These are phyloP conservation scores for Ceuthmochares aereus DNA, from an alignment of 2,113 vertebrate genomes.

Conservation along the genomic window DNA sequence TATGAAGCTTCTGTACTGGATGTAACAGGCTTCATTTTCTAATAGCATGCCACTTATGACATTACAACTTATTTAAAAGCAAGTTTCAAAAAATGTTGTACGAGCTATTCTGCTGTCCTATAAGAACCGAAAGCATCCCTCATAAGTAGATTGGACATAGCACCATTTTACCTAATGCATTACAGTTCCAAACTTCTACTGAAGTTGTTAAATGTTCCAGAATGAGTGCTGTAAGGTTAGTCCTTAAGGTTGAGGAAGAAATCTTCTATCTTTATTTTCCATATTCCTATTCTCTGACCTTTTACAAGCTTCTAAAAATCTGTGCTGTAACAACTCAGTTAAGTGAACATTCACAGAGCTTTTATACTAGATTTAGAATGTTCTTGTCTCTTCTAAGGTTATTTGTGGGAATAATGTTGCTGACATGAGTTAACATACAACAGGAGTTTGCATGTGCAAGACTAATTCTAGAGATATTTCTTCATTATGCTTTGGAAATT, in stretches of 20 bases:
- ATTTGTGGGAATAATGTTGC: background rate
- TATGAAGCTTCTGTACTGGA: background rate
- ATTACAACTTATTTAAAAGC: background rate
- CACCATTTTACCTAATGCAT: background rate
- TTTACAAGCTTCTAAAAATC: background rate
- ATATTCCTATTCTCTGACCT: background rate
- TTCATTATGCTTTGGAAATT: background rate
- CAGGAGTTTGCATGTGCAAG: background rate
- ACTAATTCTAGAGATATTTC: background rate
- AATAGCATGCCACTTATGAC: rapidly evolving
- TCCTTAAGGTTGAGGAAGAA: background rate
- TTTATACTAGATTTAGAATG: background rate
- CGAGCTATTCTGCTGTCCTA: background rate
- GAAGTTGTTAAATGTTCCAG: background rate
- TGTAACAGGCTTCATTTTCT: background rate
- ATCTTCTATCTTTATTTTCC: background rate
- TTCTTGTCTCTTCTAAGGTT: background rate
- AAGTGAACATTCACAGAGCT: background rate
- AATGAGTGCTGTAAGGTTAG: background rate
- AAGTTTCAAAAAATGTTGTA: background rate
- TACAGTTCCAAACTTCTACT: background rate
- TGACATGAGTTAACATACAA: background rate
- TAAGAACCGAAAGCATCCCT: background rate
- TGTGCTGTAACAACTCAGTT: background rate
- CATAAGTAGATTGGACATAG: background rate